Evolutionary conservation across 2,797 vertebrate species (phyloP).

Genomic region (Periophthalmus magnuspinnatus): DNA sequence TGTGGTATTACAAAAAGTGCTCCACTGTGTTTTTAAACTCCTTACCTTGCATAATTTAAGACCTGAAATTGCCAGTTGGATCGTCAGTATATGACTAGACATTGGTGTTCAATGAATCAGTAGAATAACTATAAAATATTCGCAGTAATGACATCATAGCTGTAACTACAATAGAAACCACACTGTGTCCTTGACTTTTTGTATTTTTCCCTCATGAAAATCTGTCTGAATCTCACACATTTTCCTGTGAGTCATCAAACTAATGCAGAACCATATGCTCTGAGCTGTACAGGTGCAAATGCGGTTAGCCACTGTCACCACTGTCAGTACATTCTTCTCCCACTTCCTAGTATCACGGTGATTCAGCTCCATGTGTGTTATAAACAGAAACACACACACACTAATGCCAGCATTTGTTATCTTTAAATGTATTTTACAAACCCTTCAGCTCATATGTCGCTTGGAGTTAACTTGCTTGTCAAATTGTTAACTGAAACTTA

Average conservation of each 20-base stretch:
- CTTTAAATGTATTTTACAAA: too few relatives aligned
- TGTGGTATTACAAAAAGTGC: too few relatives aligned
- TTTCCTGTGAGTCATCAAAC: conserved; percentile 18
- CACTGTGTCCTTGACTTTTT: not conserved
- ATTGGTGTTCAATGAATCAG: not conserved
- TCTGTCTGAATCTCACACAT: conserved; percentile 10
- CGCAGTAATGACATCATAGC: not conserved
- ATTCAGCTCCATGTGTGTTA: conserved; percentile 2
- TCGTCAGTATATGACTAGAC: not conserved
- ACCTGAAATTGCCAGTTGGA: too few relatives aligned
- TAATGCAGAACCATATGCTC: conserved; percentile 16
- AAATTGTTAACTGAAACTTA: too few relatives aligned
- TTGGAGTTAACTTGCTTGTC: too few relatives aligned
- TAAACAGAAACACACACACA: too few relatives aligned
- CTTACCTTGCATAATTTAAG: too few relatives aligned
- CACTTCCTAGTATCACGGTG: conserved; percentile 20
- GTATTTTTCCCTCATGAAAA: not conserved
- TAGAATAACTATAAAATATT: not conserved
- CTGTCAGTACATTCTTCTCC: conserved; percentile 22
- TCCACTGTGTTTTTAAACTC: too few relatives aligned
- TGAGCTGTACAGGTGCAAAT: conserved; percentile 22
- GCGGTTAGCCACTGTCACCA: conserved; percentile 23
- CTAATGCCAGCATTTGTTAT: too few relatives aligned
- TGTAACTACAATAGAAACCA: not conserved
- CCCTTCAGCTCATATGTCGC: too few relatives aligned